Evolutionary conservation across 1,140 invertebrate species (phyloP).

Genomic region (Leptopilina boulardi): DNA sequence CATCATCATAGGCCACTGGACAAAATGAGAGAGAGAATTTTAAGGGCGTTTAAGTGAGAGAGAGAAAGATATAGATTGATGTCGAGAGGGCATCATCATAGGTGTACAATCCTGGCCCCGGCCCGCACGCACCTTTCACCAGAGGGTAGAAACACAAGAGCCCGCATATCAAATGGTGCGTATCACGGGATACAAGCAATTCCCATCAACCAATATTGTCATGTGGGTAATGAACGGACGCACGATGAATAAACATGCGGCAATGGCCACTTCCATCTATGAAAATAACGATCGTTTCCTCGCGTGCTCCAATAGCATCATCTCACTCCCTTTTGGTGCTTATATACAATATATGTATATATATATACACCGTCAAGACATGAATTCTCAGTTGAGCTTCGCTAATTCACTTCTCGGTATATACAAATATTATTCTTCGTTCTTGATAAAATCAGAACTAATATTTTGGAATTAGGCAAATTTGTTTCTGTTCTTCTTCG

Average conservation of each 20-base stretch:
- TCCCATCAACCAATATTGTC: conserved; percentile 75
- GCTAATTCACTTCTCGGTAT: conserved; percentile 17
- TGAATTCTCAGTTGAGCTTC: conserved; percentile 1
- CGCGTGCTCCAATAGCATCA: conserved; percentile 11
- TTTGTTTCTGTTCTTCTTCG: background rate
- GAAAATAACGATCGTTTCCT: conserved; percentile 59
- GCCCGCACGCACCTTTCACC: conserved; percentile 26
- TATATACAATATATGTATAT: background rate
- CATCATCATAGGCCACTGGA: background rate
- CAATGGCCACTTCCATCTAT: conserved; percentile 57
- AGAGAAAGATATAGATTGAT: too few species aligned
- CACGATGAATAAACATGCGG: conserved; percentile 73
- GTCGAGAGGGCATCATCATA: background rate
- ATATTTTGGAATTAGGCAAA: conserved; percentile 2
- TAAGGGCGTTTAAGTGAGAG: background rate
- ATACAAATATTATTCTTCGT: background rate
- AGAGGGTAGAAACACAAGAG: conserved; percentile 47
- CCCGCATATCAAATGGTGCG: conserved; percentile 74
- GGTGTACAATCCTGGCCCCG: background rate
- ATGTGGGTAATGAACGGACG: conserved; percentile 73
- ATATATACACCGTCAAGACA: conserved; percentile 19
- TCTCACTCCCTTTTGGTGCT: background rate
- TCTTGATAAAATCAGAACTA: background rate
- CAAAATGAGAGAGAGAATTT: conserved; percentile 7
- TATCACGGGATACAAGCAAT: conserved; percentile 73